A percentile compares a stretch with the other conserved stretches of the same genome.
These are phyloP conservation scores for Pterocles burchelli DNA, from an alignment of 2,113 vertebrate species.

Conservation along the genomic window DNA sequence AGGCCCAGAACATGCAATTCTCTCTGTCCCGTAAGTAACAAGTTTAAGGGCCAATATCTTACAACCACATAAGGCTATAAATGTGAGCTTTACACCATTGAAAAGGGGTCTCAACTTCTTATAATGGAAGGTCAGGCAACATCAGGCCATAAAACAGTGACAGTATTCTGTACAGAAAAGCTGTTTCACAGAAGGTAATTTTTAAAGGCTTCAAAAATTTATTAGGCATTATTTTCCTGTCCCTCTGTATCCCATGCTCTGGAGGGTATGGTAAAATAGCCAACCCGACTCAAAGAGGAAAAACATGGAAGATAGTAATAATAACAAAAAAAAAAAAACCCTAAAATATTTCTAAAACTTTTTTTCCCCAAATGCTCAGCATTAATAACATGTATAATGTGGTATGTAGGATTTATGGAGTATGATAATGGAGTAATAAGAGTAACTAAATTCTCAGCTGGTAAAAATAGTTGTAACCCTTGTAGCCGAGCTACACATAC, in stretches of 20 bases:
- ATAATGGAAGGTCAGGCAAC: conserved; percentile 46
- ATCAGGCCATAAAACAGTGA: conserved; percentile 33
- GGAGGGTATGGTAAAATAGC: neutral
- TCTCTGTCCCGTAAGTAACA: neutral
- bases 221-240: conserved; percentile 41
- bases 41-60: conserved; percentile 22
- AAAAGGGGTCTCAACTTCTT: neutral
- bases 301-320: conserved; percentile 18
- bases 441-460: neutral
- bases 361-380: neutral
- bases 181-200: conserved; percentile 57
- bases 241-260: neutral
- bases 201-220: conserved; percentile 56
- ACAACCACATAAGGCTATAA: neutral
- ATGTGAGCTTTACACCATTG: neutral
- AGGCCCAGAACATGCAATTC: neutral
- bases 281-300: neutral
- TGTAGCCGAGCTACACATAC: neutral
- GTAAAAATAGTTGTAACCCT: neutral
- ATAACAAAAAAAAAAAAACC: neutral
- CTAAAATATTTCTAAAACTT: neutral
- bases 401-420: neutral
- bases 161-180: conserved; percentile 58
- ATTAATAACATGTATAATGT: neutral
- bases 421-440: neutral